A percentile compares a stretch with the other conserved stretches of the same genome.
These are phyloP conservation scores for Bos javanicus DNA, from an alignment of 2,113 vertebrate species.

Conservation along the genomic window DNA sequence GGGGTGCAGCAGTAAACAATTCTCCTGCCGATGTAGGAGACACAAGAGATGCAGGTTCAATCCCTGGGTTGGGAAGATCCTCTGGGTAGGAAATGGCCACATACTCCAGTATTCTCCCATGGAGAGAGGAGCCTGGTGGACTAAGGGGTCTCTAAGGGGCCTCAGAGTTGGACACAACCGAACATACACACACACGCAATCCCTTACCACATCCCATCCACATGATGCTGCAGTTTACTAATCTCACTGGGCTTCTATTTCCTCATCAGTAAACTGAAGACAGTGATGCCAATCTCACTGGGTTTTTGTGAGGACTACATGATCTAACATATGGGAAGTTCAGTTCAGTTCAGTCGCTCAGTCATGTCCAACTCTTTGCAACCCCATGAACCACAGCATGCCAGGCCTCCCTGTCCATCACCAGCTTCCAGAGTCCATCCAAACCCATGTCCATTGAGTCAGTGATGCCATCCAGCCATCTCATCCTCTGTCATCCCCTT, in stretches of 20 bases:
- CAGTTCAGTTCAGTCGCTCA: no score
- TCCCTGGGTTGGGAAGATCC: not conserved
- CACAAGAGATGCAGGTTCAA: not conserved
- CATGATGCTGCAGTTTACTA: accelerated
- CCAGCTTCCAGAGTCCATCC: no score
- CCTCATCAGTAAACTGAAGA: not conserved
- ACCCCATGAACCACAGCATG: no score
- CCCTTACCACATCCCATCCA: not conserved
- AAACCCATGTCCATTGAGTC: no score
- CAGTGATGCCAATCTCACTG: not conserved
- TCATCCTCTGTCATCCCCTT: no score
- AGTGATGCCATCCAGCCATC: no score
- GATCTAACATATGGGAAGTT: not conserved
- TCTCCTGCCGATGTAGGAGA: not conserved
- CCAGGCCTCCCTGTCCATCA: no score
- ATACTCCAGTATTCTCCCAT: not conserved
- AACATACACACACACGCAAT: not conserved
- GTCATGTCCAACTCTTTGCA: no score
- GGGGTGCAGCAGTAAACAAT: not conserved
- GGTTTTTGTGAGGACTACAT: not conserved
- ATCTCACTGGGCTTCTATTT: not conserved
- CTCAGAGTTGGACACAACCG: not conserved
- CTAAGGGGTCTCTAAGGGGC: not conserved
- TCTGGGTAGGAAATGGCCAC: not conserved
- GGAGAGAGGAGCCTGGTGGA: not conserved